These are phyloP conservation scores for Callyntrura guangdongensis DNA, from an alignment of 2,888 invertebrate genomes.

Conservation along the genomic window DNA sequence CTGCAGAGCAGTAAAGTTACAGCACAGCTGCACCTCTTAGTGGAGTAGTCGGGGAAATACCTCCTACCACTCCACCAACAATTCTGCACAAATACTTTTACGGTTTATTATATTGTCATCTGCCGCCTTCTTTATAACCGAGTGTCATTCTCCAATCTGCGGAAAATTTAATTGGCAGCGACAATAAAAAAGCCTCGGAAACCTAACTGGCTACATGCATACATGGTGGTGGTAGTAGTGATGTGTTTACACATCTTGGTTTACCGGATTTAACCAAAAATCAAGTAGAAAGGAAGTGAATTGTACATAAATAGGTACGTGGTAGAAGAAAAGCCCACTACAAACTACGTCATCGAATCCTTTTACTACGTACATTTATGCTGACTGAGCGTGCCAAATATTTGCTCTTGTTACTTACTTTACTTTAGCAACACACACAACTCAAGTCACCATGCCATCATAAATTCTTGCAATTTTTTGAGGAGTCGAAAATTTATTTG, in stretches of 20 bases:
- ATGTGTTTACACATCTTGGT: not conserved
- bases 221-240: not conserved
- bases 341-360: conserved; percentile 49
- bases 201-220: too few relatives aligned
- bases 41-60: too few relatives aligned
- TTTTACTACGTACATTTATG: not conserved
- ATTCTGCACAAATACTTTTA: not conserved
- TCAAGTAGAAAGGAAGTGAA: not conserved
- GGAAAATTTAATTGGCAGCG: not conserved
- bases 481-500: not conserved
- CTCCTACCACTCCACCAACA: not conserved
- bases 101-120: not conserved
- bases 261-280: conserved; percentile 4
- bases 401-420: conserved; percentile 46
- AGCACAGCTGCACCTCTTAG: conserved; percentile 1
- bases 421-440: not conserved
- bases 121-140: not conserved
- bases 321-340: conserved; percentile 7
- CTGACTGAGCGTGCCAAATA: conserved; percentile 62
- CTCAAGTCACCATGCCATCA: not conserved
- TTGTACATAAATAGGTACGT: not conserved
- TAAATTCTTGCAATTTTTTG: conserved; percentile 13
- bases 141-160: not conserved
- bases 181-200: not conserved
- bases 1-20: conserved; percentile 11